Evolutionary conservation across 2,888 invertebrate genomes (phyloP).

Genomic region (Gymnoscelis rufifasciata): DNA sequence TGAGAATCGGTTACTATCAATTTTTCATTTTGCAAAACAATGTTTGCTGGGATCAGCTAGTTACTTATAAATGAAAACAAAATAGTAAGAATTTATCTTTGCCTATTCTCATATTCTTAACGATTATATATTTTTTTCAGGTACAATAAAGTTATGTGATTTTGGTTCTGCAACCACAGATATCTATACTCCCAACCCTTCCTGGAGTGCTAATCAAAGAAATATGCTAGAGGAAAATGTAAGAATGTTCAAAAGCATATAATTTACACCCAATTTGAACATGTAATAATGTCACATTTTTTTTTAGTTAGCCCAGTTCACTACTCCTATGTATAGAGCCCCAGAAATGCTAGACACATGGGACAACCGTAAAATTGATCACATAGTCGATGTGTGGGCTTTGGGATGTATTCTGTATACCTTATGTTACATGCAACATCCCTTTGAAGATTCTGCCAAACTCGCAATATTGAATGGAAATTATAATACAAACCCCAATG

Average conservation of each 20-base stretch:
- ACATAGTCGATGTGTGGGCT: conserved; percentile 97
- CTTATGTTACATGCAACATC: conserved; percentile 95
- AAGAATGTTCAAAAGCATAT: conserved; percentile 33
- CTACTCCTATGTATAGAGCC: conserved; percentile 97
- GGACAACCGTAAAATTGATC: conserved; percentile 95
- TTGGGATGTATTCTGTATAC: conserved; percentile 96
- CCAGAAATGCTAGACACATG: conserved; percentile 99
- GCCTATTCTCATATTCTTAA: too few species aligned
- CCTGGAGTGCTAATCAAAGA: conserved; percentile 95
- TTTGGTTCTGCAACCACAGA: conserved; percentile 97
- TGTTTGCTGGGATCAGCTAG: too few species aligned
- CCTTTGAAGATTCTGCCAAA: conserved; percentile 97
- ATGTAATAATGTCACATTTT: neutral
- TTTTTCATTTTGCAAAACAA: too few species aligned
- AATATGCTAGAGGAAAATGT: conserved; percentile 96
- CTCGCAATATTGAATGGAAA: conserved; percentile 97
- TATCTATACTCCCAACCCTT: conserved; percentile 88
- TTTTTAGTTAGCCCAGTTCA: conserved; percentile 85
- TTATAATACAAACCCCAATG: conserved; percentile 89
- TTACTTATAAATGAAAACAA: too few species aligned
- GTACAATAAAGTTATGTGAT: conserved; percentile 94
- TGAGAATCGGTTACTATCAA: too few species aligned
- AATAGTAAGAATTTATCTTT: too few species aligned
- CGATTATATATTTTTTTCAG: conserved; percentile 42
- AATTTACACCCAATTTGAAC: neutral